Percentiles rank a stretch among this genome's conserved stretches.
These are phyloP conservation scores for Dicrurus megarhynchus DNA, from an alignment of 2,113 vertebrate species.

Conservation along the genomic window DNA sequence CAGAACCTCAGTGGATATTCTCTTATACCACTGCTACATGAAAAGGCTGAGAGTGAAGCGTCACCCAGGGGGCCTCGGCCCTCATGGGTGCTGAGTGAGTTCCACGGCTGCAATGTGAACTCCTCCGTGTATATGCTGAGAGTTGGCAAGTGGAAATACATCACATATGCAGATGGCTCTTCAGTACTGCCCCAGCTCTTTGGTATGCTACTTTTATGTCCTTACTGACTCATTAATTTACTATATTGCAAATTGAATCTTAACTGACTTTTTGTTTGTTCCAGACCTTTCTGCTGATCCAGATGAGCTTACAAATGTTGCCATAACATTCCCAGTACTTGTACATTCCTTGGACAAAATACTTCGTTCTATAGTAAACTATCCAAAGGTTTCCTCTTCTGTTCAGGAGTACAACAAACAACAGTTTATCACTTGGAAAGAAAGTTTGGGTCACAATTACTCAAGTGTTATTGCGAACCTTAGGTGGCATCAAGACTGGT, in stretches of 20 bases:
- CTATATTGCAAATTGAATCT: background rate
- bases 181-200: constrained; percentile 87
- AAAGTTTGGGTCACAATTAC: constrained; percentile 83
- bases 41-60: background rate
- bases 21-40: constrained; percentile 74
- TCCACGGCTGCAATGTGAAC: constrained; percentile 92
- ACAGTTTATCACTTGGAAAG: constrained; percentile 84
- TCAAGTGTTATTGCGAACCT: constrained; percentile 85
- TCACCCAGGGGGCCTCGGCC: constrained; percentile 42
- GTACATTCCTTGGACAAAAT: constrained; percentile 77
- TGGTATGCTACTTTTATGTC: constrained; percentile 66
- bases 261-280: constrained; percentile 10
- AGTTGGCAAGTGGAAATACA: constrained; percentile 86
- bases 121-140: constrained; percentile 93
- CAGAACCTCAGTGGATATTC: constrained; percentile 86
- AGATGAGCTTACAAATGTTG: constrained; percentile 87
- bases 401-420: constrained; percentile 88
- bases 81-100: constrained; percentile 90
- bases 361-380: constrained; percentile 82
- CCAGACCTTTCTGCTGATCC: constrained; percentile 86
- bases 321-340: constrained; percentile 73
- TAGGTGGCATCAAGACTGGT: constrained; percentile 93
- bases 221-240: background rate
- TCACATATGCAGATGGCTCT: constrained; percentile 84
- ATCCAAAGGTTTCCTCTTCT: constrained; percentile 81